Conservation (phyloP, 2,797 vertebrate genomes). For the Eidolon dupreanum region DNA sequence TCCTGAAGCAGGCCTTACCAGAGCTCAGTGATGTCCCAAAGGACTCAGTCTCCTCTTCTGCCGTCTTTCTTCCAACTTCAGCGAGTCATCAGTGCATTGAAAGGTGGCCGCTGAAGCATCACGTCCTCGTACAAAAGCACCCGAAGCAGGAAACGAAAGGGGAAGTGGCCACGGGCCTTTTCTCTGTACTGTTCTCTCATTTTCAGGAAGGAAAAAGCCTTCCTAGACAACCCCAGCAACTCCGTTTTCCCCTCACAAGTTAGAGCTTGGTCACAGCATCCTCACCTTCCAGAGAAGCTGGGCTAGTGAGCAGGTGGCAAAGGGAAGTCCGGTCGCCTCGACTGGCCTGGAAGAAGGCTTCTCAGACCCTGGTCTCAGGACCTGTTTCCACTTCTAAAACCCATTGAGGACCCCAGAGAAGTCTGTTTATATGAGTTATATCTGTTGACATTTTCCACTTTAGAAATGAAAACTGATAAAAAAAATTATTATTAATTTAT, state of each 20-base stretch:
- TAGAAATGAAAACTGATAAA: neutral
- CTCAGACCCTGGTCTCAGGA: neutral
- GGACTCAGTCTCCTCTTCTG: neutral
- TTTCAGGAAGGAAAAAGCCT: slow-evolving; percentile 23
- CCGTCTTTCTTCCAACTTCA: neutral
- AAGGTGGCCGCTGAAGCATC: neutral
- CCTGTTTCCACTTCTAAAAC: neutral
- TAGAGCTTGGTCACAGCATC: neutral
- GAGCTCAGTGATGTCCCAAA: neutral
- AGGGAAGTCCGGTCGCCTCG: neutral
- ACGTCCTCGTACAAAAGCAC: neutral
- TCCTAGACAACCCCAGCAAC: neutral
- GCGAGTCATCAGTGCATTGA: neutral
- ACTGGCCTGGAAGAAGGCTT: neutral
- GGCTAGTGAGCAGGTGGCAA: neutral
- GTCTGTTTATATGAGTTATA: neutral
- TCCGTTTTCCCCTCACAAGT: neutral
- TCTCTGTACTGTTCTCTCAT: neutral
- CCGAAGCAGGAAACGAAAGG: neutral
- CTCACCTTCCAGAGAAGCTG: neutral
- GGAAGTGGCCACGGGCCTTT: neutral
- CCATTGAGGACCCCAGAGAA: neutral
- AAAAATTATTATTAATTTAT: neutral
- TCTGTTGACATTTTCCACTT: neutral
- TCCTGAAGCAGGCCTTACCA: neutral